phyloP scores from a whole-genome alignment of 2,888 invertebrate genomes.

The Drosophila percnosoma region DNA sequence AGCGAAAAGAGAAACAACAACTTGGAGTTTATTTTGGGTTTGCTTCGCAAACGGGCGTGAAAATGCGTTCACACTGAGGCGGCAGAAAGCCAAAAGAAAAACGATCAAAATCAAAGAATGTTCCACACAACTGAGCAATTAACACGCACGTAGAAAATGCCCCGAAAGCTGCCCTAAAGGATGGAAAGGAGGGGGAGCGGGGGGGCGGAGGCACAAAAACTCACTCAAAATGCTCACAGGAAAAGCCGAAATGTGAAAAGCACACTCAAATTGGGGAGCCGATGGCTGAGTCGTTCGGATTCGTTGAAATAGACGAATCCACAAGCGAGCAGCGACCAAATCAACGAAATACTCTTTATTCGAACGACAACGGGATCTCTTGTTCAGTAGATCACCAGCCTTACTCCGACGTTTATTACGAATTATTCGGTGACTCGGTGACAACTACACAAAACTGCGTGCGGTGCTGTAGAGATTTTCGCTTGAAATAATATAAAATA shows the following conservation, averaged over 20 bases:
- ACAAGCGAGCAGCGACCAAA: conserved; percentile 75
- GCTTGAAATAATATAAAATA: conserved; percentile 40
- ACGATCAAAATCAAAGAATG: conserved; percentile 60
- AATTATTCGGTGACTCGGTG: conserved; percentile 85
- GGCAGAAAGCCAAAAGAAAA: conserved; percentile 25
- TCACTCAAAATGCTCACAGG: conserved; percentile 49
- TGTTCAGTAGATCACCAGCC: conserved; percentile 86
- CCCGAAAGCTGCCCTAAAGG: conserved; percentile 30
- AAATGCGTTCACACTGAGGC: conserved; percentile 70
- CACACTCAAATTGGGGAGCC: conserved; percentile 25
- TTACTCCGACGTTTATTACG: conserved; percentile 86
- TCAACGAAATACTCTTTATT: conserved; percentile 85
- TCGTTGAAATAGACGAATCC: conserved; percentile 79
- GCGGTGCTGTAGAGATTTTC: conserved; percentile 79
- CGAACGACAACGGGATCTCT: conserved; percentile 86
- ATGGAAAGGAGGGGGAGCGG: too few relatives aligned
- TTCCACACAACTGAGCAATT: conserved; percentile 82
- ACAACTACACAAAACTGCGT: conserved; percentile 84
- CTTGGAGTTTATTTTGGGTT: conserved; percentile 70
- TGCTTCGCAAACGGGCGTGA: conserved; percentile 61
- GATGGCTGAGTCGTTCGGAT: conserved; percentile 33
- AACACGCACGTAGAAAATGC: conserved; percentile 71
- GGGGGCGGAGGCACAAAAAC: conserved; percentile 38
- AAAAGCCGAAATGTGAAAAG: conserved; percentile 34
- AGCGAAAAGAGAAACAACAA: conserved; percentile 57